Percentiles rank a stretch among this genome's conserved stretches.
Evolutionary conservation across 2,888 invertebrate genomes (phyloP).

Genomic region (Pristionchus fissidentatus): DNA sequence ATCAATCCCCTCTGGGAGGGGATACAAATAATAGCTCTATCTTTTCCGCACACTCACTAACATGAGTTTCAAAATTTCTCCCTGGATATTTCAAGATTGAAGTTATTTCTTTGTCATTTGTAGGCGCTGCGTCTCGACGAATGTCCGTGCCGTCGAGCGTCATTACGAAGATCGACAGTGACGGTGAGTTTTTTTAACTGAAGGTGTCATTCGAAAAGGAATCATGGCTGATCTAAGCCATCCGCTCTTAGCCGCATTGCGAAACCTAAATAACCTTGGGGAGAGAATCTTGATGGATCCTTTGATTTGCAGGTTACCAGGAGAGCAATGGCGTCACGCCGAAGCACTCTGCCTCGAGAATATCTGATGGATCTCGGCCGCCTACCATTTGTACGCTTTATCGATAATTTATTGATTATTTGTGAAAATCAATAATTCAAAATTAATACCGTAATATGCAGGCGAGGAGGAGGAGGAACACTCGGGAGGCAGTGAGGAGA

Average conservation of each 20-base stretch:
- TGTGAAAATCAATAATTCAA: background rate
- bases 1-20: too few relatives aligned
- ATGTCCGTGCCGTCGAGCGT: slow-evolving; percentile 26
- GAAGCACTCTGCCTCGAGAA: background rate
- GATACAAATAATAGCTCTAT: too few relatives aligned
- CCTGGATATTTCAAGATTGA: background rate
- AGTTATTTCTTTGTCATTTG: too few relatives aligned
- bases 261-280: too few relatives aligned
- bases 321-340: slow-evolving; percentile 13
- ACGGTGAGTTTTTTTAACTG: too few relatives aligned
- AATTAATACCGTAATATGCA: background rate
- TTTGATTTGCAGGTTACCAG: background rate
- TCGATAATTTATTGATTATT: too few relatives aligned
- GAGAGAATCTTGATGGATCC: too few relatives aligned
- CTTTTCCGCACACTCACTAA: too few relatives aligned
- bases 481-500: slow-evolving; percentile 9
- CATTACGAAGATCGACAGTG: background rate
- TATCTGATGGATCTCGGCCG: slow-evolving; percentile 7
- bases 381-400: slow-evolving; percentile 32
- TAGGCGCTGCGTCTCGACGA: slow-evolving; percentile 2
- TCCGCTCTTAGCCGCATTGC: too few relatives aligned
- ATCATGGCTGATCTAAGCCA: background rate
- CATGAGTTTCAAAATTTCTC: too few relatives aligned
- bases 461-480: slow-evolving; percentile 24
- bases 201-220: background rate